These are phyloP conservation scores for Calycopis cecrops DNA, from an alignment of 1,140 invertebrate species.

Conservation along the genomic window DNA sequence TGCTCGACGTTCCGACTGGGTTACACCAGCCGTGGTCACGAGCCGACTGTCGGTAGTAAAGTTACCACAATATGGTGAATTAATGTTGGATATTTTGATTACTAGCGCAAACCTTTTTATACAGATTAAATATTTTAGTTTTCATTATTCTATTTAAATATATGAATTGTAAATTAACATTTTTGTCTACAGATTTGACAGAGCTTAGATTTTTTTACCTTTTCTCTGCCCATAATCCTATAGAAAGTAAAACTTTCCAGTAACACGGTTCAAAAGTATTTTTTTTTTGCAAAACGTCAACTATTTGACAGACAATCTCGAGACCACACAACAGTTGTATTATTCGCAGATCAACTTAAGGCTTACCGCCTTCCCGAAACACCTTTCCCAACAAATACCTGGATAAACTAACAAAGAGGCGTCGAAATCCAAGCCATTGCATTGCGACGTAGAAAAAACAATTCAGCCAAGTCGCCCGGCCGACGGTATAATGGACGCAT, in stretches of 20 bases:
- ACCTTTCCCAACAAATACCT: slow-evolving; percentile 44
- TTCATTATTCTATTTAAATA: too few species aligned
- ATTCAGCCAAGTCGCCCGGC: slow-evolving; percentile 50
- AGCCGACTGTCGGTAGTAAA: too few species aligned
- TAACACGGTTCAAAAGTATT: slow-evolving; percentile 22
- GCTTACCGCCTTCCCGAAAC: slow-evolving; percentile 59
- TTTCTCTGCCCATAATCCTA: slow-evolving; percentile 3
- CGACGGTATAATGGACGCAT: slow-evolving; percentile 54
- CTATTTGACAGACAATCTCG: slow-evolving; percentile 33
- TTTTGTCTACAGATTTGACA: too few species aligned
- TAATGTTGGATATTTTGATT: too few species aligned
- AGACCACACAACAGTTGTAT: slow-evolving; percentile 56
- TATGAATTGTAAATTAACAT: too few species aligned
- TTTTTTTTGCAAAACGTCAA: slow-evolving; percentile 40
- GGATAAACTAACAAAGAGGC: slow-evolving; percentile 66
- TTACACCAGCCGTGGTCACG: too few species aligned
- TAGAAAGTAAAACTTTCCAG: slow-evolving; percentile 50
- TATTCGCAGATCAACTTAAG: slow-evolving; percentile 42
- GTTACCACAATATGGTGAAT: too few species aligned
- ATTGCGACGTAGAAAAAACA: slow-evolving; percentile 55
- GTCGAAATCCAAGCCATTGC: slow-evolving; percentile 65
- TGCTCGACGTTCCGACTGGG: too few species aligned
- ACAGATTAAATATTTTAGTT: too few species aligned
- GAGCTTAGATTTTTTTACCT: not conserved
- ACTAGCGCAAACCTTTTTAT: too few species aligned